phyloP scores from a whole-genome alignment of 2,888 invertebrate species.

The Amphipyra tragopoginis region DNA sequence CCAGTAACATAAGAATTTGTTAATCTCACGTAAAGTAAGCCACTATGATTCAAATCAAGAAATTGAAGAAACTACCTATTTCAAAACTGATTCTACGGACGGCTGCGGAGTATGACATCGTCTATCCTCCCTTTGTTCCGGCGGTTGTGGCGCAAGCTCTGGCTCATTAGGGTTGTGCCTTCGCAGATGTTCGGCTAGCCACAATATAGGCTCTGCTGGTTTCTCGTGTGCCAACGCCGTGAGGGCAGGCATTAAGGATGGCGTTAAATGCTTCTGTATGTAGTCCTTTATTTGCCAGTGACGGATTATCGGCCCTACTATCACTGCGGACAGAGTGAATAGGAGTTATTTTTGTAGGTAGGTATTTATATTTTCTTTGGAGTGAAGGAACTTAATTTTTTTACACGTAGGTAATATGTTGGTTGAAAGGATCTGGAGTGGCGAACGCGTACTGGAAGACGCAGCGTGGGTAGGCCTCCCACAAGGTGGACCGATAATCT shows the following conservation, averaged over 20 bases:
- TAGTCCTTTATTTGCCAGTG: slow-evolving; percentile 92
- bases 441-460: no score
- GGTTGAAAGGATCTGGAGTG: no score
- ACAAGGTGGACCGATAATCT: no score
- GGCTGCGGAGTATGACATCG: slow-evolving; percentile 78
- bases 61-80: slow-evolving; percentile 9
- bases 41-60: neutral
- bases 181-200: slow-evolving; percentile 94
- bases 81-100: slow-evolving; percentile 69
- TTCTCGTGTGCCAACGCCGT: slow-evolving; percentile 92
- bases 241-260: slow-evolving; percentile 91
- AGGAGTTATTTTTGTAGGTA: no score
- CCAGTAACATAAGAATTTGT: neutral
- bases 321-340: slow-evolving; percentile 86
- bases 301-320: slow-evolving; percentile 92
- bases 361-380: no score
- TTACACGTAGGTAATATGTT: no score
- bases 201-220: slow-evolving; percentile 93
- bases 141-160: slow-evolving; percentile 70
- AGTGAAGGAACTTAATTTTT: no score
- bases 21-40: neutral
- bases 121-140: slow-evolving; percentile 68
- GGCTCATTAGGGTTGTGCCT: slow-evolving; percentile 94
- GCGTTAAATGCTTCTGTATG: slow-evolving; percentile 91
- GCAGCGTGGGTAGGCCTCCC: no score